These are phyloP conservation scores for Strix aluco DNA, from an alignment of 2,113 vertebrate species.

Conservation along the genomic window DNA sequence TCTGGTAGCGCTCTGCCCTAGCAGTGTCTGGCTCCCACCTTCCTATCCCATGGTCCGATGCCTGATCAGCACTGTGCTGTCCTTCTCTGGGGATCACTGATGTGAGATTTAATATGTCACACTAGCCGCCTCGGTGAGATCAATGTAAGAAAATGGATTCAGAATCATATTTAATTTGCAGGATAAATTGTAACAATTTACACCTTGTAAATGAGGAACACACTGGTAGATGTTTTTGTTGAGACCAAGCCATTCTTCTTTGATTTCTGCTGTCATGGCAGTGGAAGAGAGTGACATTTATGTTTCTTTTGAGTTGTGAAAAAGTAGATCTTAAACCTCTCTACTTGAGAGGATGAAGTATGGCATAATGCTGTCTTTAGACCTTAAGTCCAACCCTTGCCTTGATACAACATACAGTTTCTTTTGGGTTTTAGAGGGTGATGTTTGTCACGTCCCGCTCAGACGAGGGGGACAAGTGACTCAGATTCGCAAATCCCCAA, in stretches of 20 bases:
- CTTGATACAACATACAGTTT: neutral
- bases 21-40: neutral
- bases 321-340: neutral
- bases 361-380: neutral
- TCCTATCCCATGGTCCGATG: neutral
- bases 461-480: no score
- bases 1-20: neutral
- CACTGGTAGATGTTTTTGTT: neutral
- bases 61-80: neutral
- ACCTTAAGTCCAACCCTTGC: neutral
- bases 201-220: neutral
- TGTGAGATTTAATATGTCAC: neutral
- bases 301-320: neutral
- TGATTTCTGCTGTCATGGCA: neutral
- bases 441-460: neutral
- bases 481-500: no score
- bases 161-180: neutral
- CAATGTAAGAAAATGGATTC: neutral
- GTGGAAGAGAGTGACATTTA: neutral
- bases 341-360: neutral
- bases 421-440: neutral
- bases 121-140: neutral
- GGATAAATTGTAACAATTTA: neutral
- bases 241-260: neutral
- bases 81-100: neutral